Evolutionary conservation across 2,797 vertebrate species (phyloP).

Genomic region (Eleutherodactylus coqui): DNA sequence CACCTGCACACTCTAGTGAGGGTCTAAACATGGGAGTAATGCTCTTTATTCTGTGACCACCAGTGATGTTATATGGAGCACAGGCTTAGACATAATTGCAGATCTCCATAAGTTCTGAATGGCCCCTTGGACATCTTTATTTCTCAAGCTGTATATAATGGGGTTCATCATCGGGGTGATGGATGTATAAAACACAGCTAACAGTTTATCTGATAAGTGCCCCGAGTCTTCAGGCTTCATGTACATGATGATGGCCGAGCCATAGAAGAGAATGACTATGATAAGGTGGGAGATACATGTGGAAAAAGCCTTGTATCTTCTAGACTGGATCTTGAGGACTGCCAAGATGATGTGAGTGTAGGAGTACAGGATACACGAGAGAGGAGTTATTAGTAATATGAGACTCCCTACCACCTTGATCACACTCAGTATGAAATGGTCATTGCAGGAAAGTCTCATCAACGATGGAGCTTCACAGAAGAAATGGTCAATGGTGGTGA

Average conservation of each 20-base stretch:
- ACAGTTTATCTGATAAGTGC: not conserved
- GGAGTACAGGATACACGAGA: not conserved
- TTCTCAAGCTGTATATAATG: constrained; percentile 30
- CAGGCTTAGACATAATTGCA: not conserved
- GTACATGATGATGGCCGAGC: constrained; percentile 8
- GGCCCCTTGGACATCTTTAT: constrained; percentile 19
- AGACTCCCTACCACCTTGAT: not conserved
- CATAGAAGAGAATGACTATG: constrained; percentile 30
- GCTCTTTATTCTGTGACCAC: not conserved
- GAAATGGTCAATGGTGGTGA: not conserved
- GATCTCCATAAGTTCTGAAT: not conserved
- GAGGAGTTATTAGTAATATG: not conserved
- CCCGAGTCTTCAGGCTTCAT: not conserved
- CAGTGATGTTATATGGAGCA: not conserved
- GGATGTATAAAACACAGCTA: not conserved
- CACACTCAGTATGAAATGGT: not conserved
- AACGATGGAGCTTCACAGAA: constrained; percentile 30
- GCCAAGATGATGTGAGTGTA: not conserved
- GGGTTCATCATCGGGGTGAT: constrained; percentile 34
- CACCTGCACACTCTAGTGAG: too few relatives aligned
- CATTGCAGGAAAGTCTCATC: not conserved
- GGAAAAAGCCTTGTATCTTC: constrained; percentile 9
- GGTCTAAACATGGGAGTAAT: not conserved
- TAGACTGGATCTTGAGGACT: not conserved
- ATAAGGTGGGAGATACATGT: not conserved